Percentiles rank a stretch among this genome's conserved stretches.
phyloP scores from a whole-genome alignment of 2,113 vertebrate species.

The Puntigrus tetrazona region DNA sequence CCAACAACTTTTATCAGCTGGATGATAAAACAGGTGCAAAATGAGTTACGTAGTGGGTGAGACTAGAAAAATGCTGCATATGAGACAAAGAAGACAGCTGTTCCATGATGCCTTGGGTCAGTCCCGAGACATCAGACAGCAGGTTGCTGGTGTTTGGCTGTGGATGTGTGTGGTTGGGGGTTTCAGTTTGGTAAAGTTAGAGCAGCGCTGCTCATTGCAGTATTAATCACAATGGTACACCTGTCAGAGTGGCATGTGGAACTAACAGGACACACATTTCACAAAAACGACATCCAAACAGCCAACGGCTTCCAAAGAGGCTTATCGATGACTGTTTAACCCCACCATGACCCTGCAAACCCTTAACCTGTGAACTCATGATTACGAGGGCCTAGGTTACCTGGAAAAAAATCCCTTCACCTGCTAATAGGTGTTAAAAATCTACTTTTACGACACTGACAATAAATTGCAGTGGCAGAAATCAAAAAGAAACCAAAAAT shows the following conservation, averaged over 20 bases:
- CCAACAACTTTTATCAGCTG: background rate
- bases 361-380: constrained; percentile 56
- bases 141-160: background rate
- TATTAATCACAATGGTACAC: constrained; percentile 89
- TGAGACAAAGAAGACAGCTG: constrained; percentile 25
- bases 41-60: background rate
- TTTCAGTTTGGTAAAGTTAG: constrained; percentile 7
- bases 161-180: constrained; percentile 14
- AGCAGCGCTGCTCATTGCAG: constrained; percentile 64
- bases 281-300: constrained; percentile 71
- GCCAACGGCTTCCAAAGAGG: constrained; percentile 66
- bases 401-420: constrained; percentile 58
- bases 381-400: constrained; percentile 57
- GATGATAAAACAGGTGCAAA: background rate
- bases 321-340: constrained; percentile 57
- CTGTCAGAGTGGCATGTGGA: constrained; percentile 97
- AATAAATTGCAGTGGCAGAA: background rate
- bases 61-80: background rate
- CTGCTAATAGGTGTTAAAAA: constrained; percentile 52
- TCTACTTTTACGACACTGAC: constrained; percentile 10
- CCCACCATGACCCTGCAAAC: constrained; percentile 32
- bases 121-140: background rate
- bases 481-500: background rate
- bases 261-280: constrained; percentile 90
- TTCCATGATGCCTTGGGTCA: background rate